Base-by-base conservation (phyloP, 2,888 invertebrate genomes). In the Ganaspis brasiliensis region DNA sequence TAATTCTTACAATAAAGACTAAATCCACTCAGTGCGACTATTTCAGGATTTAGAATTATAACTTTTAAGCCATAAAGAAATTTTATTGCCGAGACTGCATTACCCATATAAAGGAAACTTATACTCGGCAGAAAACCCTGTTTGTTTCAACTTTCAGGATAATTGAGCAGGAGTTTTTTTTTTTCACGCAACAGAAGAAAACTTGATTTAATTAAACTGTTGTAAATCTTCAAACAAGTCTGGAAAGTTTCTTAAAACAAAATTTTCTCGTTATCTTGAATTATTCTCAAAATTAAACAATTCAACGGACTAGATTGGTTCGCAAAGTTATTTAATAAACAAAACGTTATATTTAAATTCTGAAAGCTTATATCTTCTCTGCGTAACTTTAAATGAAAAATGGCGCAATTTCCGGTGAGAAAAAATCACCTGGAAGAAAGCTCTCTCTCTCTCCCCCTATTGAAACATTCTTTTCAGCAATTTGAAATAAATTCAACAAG, bases 211-310 rank as follows among this genome's bases (percentile, higher is more conserved):
- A 52, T 52, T 52, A 52, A 52, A 52, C 9, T 52, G 52, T 19
- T 19, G 52, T 52, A 52, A 52, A 52, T 52, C 52, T 19, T 52
- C 52, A 19, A n/a, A 52, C 52, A 52, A 52, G 49, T 49, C 16
- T 16, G 6, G 6, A 14, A 52, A 52, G 16, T 52, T 52, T 52
- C 19, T 19, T 52, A n/a, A 19, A 52, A 52, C 2, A 16, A 19
- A 52, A 52, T 52, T 52, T 52, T 52, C 52, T 52, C 52, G 19
- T 52, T 52, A 52, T 19, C 52, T 52, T 19, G 19, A 9, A 45
- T 45, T 45, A 52, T 52, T 52, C 52, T 52, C 19, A 52, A 52
- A 52, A 52, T 52, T 52, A 52, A 52, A 52, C 19, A 52, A 52
- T 52, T 52, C 16, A 16, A 16, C 19, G 19, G 0, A 19, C 5